Base-by-base conservation (phyloP, 2,797 vertebrate species). In the Notolabrus celidotus region DNA sequence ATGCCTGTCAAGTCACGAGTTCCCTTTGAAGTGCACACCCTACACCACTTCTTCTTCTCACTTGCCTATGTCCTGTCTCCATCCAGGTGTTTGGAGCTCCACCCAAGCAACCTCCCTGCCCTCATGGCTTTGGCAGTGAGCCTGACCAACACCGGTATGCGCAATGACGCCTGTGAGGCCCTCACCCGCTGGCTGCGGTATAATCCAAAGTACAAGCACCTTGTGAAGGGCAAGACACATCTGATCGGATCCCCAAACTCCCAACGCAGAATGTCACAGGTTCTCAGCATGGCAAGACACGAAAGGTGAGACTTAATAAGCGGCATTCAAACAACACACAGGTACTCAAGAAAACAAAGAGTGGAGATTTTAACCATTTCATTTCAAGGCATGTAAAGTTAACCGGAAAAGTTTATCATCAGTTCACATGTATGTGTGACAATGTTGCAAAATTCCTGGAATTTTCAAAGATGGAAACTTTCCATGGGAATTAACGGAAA, bases 81-180 rank as follows among this genome's bases (percentile, higher is more conserved):
- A 59, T 90, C 77, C 92, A 96, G 97, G 93, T 99, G 97, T 90
- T 94, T 99, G 90, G 97, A 99, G 89, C 93, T 99, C 85, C 97
- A 99, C 91, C 97, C 97, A 74, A 98, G 97, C 93, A 98, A 99
- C 87, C 88, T 99, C 50, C 92, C 93, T 75, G 98, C 97, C 4
- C 94, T 99, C 79, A 96, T 98, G 96, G 97, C 96, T 23, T 85
- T 99, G 92, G 97, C 98, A 25, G 98, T 99, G 80, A 99, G 97
- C 84, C 96, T 97, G 20, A 99, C 98, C 68, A 99, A 99, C 89
- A 99, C 96, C 0, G 96, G 97, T 41, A 97, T 97, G 77, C 95
- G 96, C 60, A 94, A 97, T 31, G 97, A 99, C 36, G 98, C 98
- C 33, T 97, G 96, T 0, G 97, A 98, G 58, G 93, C 96, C 1